These are phyloP conservation scores for Allenopithecus nigroviridis DNA, from an alignment of 2,797 vertebrate species.

Conservation along the genomic window DNA sequence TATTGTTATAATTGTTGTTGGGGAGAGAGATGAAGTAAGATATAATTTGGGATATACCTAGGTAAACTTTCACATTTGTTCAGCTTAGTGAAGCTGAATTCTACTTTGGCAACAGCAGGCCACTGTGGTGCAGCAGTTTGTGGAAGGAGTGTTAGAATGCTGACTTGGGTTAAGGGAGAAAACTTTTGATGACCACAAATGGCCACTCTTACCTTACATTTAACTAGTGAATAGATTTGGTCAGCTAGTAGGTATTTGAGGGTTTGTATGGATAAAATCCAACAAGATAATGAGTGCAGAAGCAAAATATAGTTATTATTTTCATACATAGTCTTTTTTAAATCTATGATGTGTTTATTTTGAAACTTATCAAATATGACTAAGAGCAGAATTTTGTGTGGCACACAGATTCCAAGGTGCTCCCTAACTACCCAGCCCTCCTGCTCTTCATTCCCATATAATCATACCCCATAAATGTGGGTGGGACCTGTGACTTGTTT, in stretches of 20 bases:
- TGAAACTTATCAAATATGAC: not conserved
- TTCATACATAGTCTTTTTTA: not conserved
- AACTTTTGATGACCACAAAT: not conserved
- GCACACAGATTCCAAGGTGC: not conserved
- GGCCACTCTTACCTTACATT: not conserved
- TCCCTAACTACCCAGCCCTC: not conserved
- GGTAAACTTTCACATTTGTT: not conserved
- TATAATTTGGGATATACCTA: not conserved
- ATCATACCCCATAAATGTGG: not conserved
- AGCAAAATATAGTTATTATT: not conserved
- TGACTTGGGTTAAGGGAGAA: not conserved
- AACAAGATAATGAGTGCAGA: not conserved
- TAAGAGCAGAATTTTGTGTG: not conserved
- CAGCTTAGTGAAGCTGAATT: conserved; percentile 40
- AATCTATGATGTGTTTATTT: not conserved
- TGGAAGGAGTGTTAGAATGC: not conserved
- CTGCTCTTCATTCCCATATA: not conserved
- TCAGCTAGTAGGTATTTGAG: not conserved
- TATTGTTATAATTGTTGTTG: not conserved
- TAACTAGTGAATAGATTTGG: not conserved
- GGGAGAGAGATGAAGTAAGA: not conserved
- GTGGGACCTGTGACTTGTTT: not conserved
- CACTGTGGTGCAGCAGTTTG: not conserved
- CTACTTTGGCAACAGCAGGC: conserved; percentile 11
- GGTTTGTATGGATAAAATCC: not conserved